Evolutionary conservation across 2,888 invertebrate species (phyloP), one percentile per base, ranked within the genome.

Genomic region (Agrotis puta): DNA sequence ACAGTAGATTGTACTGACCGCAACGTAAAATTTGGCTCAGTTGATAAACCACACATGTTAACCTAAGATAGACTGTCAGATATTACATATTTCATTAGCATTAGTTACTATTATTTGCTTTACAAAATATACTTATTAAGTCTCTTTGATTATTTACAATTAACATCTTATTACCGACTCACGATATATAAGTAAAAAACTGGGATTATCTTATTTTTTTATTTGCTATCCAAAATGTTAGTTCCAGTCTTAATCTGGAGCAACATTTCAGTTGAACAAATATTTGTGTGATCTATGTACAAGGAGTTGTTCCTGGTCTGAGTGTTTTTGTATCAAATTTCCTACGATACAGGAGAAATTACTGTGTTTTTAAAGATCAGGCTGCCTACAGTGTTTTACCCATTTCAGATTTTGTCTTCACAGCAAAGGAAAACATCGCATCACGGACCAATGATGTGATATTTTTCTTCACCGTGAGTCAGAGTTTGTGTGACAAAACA

Each of bases 41-140:
- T 64, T 84, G 78, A 83, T 84, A 84, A 84, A 81, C 65, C 64
- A 74, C 77, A 80, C 83, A 65, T 70, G 70, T 83, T 74, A 80
- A 80, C 80, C 67, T 68, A 77, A 66, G 72, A 83, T 78, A 73
- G 57, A 73, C 69, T 67, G 51, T 74, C 69, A 72, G 74, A 67
- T 64, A 64, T 45, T 13, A 13, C 24, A 77, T 14, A 45, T 63
- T 74, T 56, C 6, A 61, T 61, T 51, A 51, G 47, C 22, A 16
- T 59, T 59, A 54, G 33, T n/a, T 14, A 57, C 18, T n/a, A 61
- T 51, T 57, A 68, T 68, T 77, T 62, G 11, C n/a, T 24, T 22
- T 22, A 68, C 6, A 33, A 47, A 54, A 48, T 1, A 39, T n/a
- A 39, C 16, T 11, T 45, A 51, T 20, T 33, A 20, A 14, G 1